Conservation (phyloP, 2,888 invertebrate species). For the Cosmia trapezina region DNA sequence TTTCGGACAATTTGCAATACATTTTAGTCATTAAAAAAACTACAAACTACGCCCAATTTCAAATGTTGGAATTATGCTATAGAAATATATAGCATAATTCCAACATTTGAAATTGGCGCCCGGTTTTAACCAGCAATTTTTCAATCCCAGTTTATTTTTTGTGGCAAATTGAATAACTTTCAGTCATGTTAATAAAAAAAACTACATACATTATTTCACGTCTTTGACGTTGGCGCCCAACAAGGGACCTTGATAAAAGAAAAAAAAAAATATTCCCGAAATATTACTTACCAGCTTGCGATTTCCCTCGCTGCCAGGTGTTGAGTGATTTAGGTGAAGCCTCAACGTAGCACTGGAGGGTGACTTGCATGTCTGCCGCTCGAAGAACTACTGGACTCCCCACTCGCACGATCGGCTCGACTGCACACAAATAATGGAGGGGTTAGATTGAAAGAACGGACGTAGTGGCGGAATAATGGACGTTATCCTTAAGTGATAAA, state of each 20-base stretch:
- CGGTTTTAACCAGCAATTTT: not conserved
- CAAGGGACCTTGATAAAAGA: not conserved
- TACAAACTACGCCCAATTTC: accelerated
- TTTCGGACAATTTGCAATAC: not conserved
- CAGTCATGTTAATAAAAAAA: not conserved
- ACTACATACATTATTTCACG: too few relatives aligned
- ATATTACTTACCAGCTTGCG: constrained; percentile 73
- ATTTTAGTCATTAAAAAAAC: not conserved
- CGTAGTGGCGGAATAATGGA: constrained; percentile 25
- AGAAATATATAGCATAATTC: not conserved
- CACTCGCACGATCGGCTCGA: constrained; percentile 95
- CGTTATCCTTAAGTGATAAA: constrained; percentile 43
- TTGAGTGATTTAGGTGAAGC: constrained; percentile 96
- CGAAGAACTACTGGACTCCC: constrained; percentile 95
- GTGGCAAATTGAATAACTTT: not conserved
- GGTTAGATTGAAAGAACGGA: constrained; percentile 39
- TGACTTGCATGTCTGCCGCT: constrained; percentile 94
- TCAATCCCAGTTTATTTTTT: not conserved
- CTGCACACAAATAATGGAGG: constrained; percentile 83
- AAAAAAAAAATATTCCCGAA: not conserved
- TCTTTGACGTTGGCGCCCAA: constrained; percentile 28
- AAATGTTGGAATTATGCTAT: too few relatives aligned
- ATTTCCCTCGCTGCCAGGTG: constrained; percentile 92
- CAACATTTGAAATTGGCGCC: constrained; percentile 19
- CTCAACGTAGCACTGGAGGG: constrained; percentile 96